Conservation (phyloP, 2,113 vertebrate species). For the Carollia perspicillata region DNA sequence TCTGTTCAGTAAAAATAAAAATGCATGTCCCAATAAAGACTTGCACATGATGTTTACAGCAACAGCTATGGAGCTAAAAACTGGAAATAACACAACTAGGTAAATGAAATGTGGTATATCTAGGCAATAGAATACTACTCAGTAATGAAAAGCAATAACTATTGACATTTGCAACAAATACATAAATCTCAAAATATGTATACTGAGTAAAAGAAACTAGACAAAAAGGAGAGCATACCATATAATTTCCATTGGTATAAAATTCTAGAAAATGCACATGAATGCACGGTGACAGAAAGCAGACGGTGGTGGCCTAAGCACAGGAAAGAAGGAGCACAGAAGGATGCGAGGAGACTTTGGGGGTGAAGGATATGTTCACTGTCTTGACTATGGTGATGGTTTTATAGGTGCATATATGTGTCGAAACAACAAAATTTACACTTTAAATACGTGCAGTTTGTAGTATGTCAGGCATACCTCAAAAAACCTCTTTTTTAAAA, state of each 20-base stretch:
- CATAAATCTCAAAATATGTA: neutral
- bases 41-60: neutral
- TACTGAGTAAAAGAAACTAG: neutral
- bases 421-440: neutral
- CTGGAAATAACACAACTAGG: neutral
- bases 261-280: conserved; percentile 17
- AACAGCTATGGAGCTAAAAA: neutral
- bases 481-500: neutral
- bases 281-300: neutral
- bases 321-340: neutral
- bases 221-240: neutral
- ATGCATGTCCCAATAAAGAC: neutral
- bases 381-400: neutral
- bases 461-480: neutral
- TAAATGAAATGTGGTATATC: neutral
- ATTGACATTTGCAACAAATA: neutral
- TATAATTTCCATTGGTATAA: neutral
- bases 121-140: neutral
- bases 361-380: neutral
- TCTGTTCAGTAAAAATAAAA: conserved; percentile 23
- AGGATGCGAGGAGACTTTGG: neutral
- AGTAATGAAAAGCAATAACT: neutral
- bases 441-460: neutral
- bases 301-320: neutral
- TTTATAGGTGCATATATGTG: neutral